Evolutionary conservation across 2,888 invertebrate genomes (phyloP).

Genomic region (Tridacna crocea): DNA sequence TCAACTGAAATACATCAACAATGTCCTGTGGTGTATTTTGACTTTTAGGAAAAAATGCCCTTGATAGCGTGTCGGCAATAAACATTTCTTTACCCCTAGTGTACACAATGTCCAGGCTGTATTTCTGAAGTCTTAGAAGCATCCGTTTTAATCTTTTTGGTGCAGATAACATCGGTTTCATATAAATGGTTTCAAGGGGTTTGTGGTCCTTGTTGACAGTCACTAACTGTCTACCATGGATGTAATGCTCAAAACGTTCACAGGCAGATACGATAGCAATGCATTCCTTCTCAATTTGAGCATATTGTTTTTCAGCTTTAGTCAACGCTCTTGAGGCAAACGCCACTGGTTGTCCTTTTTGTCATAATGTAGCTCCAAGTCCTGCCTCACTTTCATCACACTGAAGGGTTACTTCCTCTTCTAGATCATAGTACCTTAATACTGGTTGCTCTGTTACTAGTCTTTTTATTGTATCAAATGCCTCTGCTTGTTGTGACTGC

Average conservation of each 20-base stretch:
- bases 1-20: constrained; percentile 5
- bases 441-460: constrained; percentile 36
- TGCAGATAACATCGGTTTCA: constrained; percentile 42
- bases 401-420: constrained; percentile 48
- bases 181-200: constrained; percentile 54
- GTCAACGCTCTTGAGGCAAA: constrained; percentile 53
- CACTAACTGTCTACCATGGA: constrained; percentile 43
- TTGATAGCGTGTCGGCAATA: constrained; percentile 60
- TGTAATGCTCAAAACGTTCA: constrained; percentile 52
- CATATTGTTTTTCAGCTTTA: constrained; percentile 50
- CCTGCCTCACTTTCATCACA: constrained; percentile 52
- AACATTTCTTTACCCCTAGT: constrained; percentile 45
- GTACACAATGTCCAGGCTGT: constrained; percentile 41
- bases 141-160: constrained; percentile 58
- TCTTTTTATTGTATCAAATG: constrained; percentile 39
- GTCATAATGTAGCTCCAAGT: constrained; percentile 45
- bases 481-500: constrained; percentile 45
- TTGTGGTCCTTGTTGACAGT: constrained; percentile 54
- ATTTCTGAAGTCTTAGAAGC: constrained; percentile 49
- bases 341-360: constrained; percentile 60
- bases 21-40: not conserved
- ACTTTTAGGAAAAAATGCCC: constrained; percentile 44
- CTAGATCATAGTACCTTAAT: constrained; percentile 40
- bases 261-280: constrained; percentile 53
- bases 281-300: constrained; percentile 65